Conservation (phyloP, 2,113 vertebrate genomes). For the cat (Felis catus) region F.catus_Fca126_mat1.0 CM031417.1:32693001-32693500, state of each 20-base stretch:
- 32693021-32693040: background rate
- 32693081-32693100: background rate
- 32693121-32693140: background rate
- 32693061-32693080: background rate
- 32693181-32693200: slow-evolving; percentile 31
- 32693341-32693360: background rate
- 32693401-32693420: background rate
- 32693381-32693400: background rate
- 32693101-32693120: background rate
- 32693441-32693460: slow-evolving; percentile 2
- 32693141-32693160: background rate
- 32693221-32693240: slow-evolving; percentile 40
- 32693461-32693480: background rate
- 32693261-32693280: slow-evolving; percentile 39
- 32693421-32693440: slow-evolving; percentile 24
- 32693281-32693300: background rate
- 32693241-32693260: background rate
- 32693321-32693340: slow-evolving; percentile 31
- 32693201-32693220: background rate
- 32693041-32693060: background rate
- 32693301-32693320: slow-evolving; percentile 8
- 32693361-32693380: background rate
- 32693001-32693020: background rate
- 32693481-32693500: background rate
- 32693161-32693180: background rate